Evolutionary conservation across 2,113 vertebrate genomes (phyloP), one percentile per base, ranked within the genome.

Genomic region (Nettapus auritus): DNA sequence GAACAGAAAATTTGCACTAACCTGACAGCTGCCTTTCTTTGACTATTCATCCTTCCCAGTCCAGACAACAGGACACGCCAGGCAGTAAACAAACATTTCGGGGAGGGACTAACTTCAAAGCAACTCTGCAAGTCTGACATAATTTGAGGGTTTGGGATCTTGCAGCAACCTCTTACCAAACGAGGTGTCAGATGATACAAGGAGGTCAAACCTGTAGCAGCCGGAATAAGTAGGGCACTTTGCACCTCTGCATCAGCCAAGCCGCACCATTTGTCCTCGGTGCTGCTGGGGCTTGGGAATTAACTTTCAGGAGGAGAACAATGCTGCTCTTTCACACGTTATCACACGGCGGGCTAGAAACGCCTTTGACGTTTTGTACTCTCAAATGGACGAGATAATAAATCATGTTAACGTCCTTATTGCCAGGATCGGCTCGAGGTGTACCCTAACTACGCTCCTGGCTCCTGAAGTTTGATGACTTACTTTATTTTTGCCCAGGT

Each of bases 91-190:
- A 90, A 93, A 96, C 86, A 82, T 5, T 3, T 46, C 71, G 91
- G 92, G 94, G 94, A 92, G 93, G 89, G 94, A 93, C 89, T 38
- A 86, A 69, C 69, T 91, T 94, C 93, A 92, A 95, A 94, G 91
- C 62, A 29, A 46, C 70, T 25, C 60, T 69, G 93, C 76, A 94
- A 96, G 92, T 64, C 90, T 94, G 52, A 88, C 86, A 74, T 95
- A 82, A 95, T 94, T 95, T 92, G 90, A 95, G 94, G 94, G 90
- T 92, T 94, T 60, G 80, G 89, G 86, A 93, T 97, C 87, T 92
- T 84, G 84, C 79, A 66, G 82, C 93, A 95, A 93, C 77, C 89
- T 96, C 93, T 93, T 91, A 88, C 91, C 82, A 63, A 97, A 94
- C 12, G 4, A 92, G 93, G 83, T 93, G 93, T 85, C 88, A 93